A percentile compares a stretch with the other conserved stretches of the same genome.
Conservation (phyloP, 2,113 vertebrate species). For the Mustela lutreola region DNA sequence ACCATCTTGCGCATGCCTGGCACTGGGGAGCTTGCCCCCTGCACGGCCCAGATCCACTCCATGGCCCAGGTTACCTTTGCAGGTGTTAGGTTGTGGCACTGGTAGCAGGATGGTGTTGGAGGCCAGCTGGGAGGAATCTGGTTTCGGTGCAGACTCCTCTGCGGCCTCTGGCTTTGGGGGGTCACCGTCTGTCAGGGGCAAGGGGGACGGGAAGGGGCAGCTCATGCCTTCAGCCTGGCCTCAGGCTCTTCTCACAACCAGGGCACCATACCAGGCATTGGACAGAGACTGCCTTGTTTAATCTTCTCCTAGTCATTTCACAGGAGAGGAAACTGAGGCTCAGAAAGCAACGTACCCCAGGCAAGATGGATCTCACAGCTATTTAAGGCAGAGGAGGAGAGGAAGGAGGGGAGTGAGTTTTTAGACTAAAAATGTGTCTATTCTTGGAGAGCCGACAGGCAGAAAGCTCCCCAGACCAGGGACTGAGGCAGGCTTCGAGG, state of each 20-base stretch:
- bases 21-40: neutral
- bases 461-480: neutral
- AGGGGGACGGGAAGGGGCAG: neutral
- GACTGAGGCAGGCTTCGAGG: neutral
- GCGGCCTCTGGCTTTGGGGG: conserved; percentile 65
- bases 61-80: conserved; percentile 64
- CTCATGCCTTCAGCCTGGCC: neutral
- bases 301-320: neutral
- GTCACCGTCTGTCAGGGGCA: conserved; percentile 33
- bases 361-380: neutral
- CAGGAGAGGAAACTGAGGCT: neutral
- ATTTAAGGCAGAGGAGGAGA: no score
- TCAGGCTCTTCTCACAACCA: neutral
- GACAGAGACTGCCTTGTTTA: neutral
- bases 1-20: neutral
- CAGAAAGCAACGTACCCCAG: neutral
- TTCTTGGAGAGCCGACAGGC: neutral
- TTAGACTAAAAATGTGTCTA: neutral
- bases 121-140: neutral
- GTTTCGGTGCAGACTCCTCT: neutral
- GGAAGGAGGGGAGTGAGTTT: neutral
- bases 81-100: conserved; percentile 66
- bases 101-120: conserved; percentile 70
- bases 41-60: neutral
- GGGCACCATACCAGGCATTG: neutral